phyloP scores from a whole-genome alignment of 2,797 vertebrate species.

The Cetoscarus ocellatus region DNA sequence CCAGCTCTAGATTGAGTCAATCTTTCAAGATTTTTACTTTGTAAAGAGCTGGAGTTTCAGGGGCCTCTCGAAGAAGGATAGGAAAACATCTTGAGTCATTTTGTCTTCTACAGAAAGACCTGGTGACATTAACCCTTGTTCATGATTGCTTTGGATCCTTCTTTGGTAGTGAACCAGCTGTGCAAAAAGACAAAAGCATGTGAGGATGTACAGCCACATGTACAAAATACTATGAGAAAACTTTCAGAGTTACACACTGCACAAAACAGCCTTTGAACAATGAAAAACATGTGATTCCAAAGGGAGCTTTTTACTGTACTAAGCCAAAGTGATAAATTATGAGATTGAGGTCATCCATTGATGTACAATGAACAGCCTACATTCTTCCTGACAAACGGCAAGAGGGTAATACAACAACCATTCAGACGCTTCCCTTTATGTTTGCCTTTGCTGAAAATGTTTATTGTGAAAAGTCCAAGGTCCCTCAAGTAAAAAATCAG shows the following conservation, averaged over 20 bases:
- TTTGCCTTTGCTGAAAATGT: conserved; percentile 79
- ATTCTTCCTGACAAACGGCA: conserved; percentile 81
- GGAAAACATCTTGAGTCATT: conserved; percentile 16
- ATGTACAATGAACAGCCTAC: conserved; percentile 75
- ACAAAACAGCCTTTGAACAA: conserved; percentile 69
- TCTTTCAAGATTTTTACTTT: too few relatives aligned
- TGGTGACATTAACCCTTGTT: conserved; percentile 8
- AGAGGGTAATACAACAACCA: conserved; percentile 82
- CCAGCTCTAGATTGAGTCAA: too few relatives aligned
- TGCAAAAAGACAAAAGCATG: conserved; percentile 37
- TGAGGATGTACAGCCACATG: conserved; percentile 29
- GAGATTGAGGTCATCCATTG: conserved; percentile 84
- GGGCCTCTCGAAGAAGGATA: neutral
- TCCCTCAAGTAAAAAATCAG: conserved; percentile 88
- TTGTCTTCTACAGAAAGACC: neutral
- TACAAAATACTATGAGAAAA: conserved; percentile 52
- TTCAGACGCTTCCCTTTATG: conserved; percentile 82
- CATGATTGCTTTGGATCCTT: conserved; percentile 32
- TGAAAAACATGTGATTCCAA: conserved; percentile 63
- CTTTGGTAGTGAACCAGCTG: conserved; percentile 12
- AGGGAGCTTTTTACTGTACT: conserved; percentile 66
- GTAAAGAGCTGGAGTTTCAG: conserved; percentile 18
- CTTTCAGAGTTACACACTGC: conserved; percentile 44
- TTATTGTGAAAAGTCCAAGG: conserved; percentile 85
- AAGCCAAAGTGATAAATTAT: conserved; percentile 68